Conservation (phyloP, 2,888 invertebrate species). For the Cephus runcator region DNA sequence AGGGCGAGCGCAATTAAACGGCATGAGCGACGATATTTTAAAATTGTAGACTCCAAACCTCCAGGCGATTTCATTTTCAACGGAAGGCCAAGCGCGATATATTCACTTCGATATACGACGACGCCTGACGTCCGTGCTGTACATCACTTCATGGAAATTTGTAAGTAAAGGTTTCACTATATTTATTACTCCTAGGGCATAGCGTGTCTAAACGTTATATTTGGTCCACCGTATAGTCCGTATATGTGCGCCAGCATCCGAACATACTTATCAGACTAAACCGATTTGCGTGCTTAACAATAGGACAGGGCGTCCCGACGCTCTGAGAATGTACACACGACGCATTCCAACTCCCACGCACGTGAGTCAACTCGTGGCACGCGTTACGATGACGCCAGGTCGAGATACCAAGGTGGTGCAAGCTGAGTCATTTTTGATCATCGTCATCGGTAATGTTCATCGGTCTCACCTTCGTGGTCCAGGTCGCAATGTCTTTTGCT, state of each 20-base stretch:
- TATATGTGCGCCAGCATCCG: neutral
- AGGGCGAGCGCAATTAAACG: slow-evolving; percentile 43
- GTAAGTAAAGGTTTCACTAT: neutral
- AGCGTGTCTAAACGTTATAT: neutral
- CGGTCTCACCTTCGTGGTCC: neutral
- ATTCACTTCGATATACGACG: slow-evolving; percentile 37
- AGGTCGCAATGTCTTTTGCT: neutral
- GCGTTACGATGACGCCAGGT: slow-evolving; percentile 30
- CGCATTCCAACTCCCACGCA: slow-evolving; percentile 55
- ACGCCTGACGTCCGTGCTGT: neutral
- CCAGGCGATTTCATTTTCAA: slow-evolving; percentile 26
- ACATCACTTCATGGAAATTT: neutral
- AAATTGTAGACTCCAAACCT: neutral
- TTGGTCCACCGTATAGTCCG: neutral
- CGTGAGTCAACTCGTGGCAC: slow-evolving; percentile 56
- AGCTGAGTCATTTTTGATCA: slow-evolving; percentile 17
- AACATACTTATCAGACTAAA: neutral
- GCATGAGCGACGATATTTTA: slow-evolving; percentile 2
- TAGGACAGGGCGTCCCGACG: slow-evolving; percentile 15
- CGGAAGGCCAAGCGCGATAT: slow-evolving; percentile 37
- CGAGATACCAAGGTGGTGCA: slow-evolving; percentile 5
- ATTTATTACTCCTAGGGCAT: neutral
- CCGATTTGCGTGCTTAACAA: neutral
- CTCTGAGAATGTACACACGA: slow-evolving; percentile 36
- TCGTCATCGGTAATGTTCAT: neutral